These are phyloP conservation scores for Solea senegalensis DNA, from an alignment of 2,113 vertebrate genomes.

Conservation along the genomic window DNA sequence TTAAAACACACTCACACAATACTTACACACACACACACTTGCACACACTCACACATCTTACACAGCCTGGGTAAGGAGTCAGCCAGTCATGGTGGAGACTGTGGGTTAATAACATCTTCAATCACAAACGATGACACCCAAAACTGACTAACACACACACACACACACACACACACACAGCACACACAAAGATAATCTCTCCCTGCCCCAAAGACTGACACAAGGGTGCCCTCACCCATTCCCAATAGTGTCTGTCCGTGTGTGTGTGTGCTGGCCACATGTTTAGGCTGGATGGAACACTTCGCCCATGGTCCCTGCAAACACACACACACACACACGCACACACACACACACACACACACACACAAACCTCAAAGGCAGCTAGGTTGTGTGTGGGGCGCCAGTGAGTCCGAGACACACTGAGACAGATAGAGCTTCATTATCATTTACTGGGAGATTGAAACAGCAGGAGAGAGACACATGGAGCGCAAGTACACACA, in stretches of 20 bases:
- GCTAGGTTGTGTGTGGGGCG: conserved; percentile 67
- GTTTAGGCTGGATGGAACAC: conserved; percentile 48
- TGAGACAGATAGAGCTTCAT: conserved; percentile 76
- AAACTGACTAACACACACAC: conserved; percentile 39
- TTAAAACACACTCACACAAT: too few species aligned
- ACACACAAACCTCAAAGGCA: conserved; percentile 70
- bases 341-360: conserved; percentile 15
- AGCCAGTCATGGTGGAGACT: too few species aligned
- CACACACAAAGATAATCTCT: conserved; percentile 78
- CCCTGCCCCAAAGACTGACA: conserved; percentile 77
- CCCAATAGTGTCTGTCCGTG: conserved; percentile 63
- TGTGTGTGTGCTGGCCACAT: too few species aligned
- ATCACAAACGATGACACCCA: conserved; percentile 75
- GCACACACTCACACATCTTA: too few species aligned
- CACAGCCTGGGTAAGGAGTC: too few species aligned
- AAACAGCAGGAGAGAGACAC: conserved; percentile 60
- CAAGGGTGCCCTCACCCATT: conserved; percentile 80
- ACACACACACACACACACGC: not conserved
- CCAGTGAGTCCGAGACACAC: conserved; percentile 68
- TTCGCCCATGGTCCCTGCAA: conserved; percentile 56
- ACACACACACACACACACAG: conserved; percentile 45
- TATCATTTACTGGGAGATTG: conserved; percentile 76
- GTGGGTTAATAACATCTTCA: conserved; percentile 85
- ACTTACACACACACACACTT: conserved; percentile 26
- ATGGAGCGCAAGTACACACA: not conserved